phyloP scores from a whole-genome alignment of 2,113 vertebrate species.

The Phocoena phocoena region DNA sequence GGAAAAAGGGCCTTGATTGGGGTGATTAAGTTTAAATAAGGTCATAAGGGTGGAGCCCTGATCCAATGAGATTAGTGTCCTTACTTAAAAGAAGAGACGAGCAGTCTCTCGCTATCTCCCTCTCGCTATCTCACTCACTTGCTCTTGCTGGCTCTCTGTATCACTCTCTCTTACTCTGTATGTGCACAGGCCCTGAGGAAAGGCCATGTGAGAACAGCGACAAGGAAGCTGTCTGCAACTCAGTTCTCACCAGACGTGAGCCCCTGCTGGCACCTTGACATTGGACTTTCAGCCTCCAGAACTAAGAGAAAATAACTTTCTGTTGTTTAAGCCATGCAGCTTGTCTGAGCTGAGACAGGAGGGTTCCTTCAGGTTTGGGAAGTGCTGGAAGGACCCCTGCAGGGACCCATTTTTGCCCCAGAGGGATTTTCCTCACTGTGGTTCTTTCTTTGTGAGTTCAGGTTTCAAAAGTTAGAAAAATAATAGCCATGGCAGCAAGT shows the following conservation, averaged over 20 bases:
- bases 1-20: neutral
- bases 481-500: neutral
- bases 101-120: too few species aligned
- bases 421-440: neutral
- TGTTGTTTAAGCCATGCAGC: neutral
- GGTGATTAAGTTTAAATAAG: neutral
- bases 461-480: neutral
- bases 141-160: too few species aligned
- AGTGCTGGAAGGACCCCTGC: neutral
- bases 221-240: neutral
- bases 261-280: neutral
- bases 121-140: too few species aligned
- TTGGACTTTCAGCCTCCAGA: neutral
- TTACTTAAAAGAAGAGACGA: neutral
- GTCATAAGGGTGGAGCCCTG: neutral
- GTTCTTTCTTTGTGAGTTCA: neutral
- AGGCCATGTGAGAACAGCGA: neutral
- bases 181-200: neutral
- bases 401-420: neutral
- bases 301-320: neutral
- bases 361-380: neutral
- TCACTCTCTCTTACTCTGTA: too few species aligned
- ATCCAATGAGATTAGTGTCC: neutral
- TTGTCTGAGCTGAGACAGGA: neutral
- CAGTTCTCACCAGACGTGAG: neutral